Evolutionary conservation across 2,113 vertebrate genomes (phyloP), one percentile per base, ranked within the genome.

Genomic region (Cavia aperea): DNA sequence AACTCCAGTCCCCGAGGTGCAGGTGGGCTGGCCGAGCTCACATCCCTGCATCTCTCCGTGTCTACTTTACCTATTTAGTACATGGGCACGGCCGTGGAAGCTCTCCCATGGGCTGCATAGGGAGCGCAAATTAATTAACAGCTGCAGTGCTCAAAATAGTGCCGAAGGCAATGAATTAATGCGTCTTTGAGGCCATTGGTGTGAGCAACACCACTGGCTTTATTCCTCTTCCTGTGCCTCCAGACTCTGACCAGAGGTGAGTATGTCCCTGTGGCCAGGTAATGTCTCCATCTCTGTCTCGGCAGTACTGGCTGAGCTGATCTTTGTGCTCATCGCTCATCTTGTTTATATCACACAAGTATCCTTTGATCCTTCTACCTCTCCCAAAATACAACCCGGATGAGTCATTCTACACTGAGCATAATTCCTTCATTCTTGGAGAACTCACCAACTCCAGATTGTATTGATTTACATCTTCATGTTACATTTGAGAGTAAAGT

Each of bases 401-500:
- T 51, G 56, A 92, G 36, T 83, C 39, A 62, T 90, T 89, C 65
- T 91, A n/a, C 7, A 60, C 2, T 9, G 26, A 86, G 31, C 36
- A 23, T 10, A 16, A 58, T 29, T 93, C 43, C 43, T 84, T 46
- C 54, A 68, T 60, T 24, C n/a, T 89, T 66, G 43, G 29, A 78
- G 62, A 85, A 1, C 70, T 26, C 43, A 82, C 18, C 19, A 49
- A 56, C 19, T 92, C 46, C 31, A 84, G 16, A 68, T 19, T 94
- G 65, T 90, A 60, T 79, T 88, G 78, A 60, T 89, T 90, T 84
- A 72, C 29, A 83, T 63, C 43, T 49, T 92, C 26, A 68, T 63
- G 46, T 36, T 94, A 88, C 14, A 58, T 81, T 95, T 84, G n/a
- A 88, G 49, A 62, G 7, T 12, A 1, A 85, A 72, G 3, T 46